Conservation (phyloP, 2,888 invertebrate species). For the Drosophila yooni region DNA sequence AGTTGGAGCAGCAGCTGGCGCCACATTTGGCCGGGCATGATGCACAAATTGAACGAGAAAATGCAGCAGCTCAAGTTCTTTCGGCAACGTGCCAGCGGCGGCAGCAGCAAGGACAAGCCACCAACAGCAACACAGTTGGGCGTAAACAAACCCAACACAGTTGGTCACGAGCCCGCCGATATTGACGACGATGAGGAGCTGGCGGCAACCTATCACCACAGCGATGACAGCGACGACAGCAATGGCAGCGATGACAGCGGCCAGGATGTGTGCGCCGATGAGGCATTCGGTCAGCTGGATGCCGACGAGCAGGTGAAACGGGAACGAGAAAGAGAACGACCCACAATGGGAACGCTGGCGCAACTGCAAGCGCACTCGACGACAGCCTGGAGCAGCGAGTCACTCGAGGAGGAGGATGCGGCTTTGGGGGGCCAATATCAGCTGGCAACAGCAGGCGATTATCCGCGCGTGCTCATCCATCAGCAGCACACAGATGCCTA, state of each 20-base stretch:
- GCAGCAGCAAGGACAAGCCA: not conserved
- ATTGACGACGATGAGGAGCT: conserved; percentile 68
- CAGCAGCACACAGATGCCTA: conserved; percentile 82
- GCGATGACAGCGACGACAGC: conserved; percentile 54
- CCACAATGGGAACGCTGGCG: conserved; percentile 49
- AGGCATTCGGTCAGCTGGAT: conserved; percentile 43
- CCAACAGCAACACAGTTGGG: not conserved
- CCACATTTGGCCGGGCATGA: conserved; percentile 12
- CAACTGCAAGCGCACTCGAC: conserved; percentile 39
- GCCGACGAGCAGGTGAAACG: not conserved
- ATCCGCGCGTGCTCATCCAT: conserved; percentile 82
- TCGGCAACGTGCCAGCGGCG: conserved; percentile 10
- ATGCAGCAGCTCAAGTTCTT: conserved; percentile 80
- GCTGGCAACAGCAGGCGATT: conserved; percentile 46
- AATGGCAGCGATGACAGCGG: conserved; percentile 36
- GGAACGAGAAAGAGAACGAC: conserved; percentile 11
- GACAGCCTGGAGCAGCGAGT: conserved; percentile 79
- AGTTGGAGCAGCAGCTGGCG: conserved; percentile 21
- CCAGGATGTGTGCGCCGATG: conserved; percentile 29
- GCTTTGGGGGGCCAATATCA: conserved; percentile 6
- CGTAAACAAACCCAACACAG: conserved; percentile 48
- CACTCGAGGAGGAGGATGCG: conserved; percentile 62
- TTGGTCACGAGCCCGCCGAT: conserved; percentile 50
- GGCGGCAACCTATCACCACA: conserved; percentile 63
- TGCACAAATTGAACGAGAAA: conserved; percentile 78